Percentiles rank a stretch among this genome's conserved stretches.
phyloP scores from a whole-genome alignment of 1,140 invertebrate species.

The Streblospio benedicti region DNA sequence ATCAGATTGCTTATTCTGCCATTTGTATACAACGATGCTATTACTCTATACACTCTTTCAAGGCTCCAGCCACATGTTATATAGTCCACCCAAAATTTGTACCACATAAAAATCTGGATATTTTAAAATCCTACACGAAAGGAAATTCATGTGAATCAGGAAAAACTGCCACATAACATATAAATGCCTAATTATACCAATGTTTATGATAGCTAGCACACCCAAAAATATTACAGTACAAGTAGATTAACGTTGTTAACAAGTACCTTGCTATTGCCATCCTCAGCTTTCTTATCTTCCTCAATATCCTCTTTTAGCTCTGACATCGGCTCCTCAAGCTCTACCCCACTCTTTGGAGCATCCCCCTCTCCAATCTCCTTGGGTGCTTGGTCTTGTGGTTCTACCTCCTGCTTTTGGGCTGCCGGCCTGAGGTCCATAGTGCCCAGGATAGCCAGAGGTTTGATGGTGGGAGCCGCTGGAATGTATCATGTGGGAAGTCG shows the following conservation, averaged over 20 bases:
- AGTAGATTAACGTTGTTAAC: too few relatives aligned
- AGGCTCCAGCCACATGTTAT: constrained; percentile 5
- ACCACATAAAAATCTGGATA: neutral
- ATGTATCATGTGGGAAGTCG: neutral
- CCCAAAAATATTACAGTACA: too few relatives aligned
- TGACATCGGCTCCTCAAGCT: neutral
- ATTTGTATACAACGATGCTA: neutral
- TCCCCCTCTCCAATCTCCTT: neutral
- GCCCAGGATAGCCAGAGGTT: constrained; percentile 11
- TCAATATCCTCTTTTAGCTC: too few relatives aligned
- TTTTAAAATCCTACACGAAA: too few relatives aligned
- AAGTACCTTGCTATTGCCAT: too few relatives aligned
- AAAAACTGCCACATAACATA: too few relatives aligned
- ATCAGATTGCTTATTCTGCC: neutral
- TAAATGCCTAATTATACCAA: too few relatives aligned
- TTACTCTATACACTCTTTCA: neutral
- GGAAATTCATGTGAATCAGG: too few relatives aligned
- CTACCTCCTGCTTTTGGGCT: neutral
- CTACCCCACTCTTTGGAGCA: neutral
- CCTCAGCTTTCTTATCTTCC: too few relatives aligned
- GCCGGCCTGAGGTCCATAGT: constrained; percentile 2
- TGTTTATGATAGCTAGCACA: too few relatives aligned
- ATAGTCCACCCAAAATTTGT: neutral
- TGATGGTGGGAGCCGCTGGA: neutral
- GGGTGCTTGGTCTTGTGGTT: neutral